Evolutionary conservation across 1,140 invertebrate species (phyloP), one percentile per base, ranked within the genome.

Genomic region (Drosophila burlai): DNA sequence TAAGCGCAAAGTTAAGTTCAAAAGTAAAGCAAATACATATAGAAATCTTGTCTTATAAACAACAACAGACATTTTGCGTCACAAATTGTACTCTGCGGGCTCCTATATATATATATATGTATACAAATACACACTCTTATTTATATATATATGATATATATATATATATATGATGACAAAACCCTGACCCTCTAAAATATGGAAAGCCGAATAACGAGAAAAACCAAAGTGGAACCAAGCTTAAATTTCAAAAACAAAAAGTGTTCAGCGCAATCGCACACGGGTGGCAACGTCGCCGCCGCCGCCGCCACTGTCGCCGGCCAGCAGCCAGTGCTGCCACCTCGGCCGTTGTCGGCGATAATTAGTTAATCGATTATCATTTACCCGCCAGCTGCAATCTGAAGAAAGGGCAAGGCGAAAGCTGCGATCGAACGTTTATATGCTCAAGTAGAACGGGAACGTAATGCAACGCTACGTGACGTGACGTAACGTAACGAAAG

Each of bases 1-100:
- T 71, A 83, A 80, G 81, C 76, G 62, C 71, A 83, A 83, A 83
- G 57, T 80, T 82, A 83, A 75, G 76, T 83, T 80, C 46, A 80
- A 77, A 55, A 55, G 54, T 52, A 83, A 82, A 67, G 66, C 43
- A 60, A 60, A 69, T 69, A 68, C 67, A 73, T 73, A 34, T 38
- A 73, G 46, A 49, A 73, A 42, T 49, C 45, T 71, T 71, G 67
- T 73, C 49, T 46, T 68, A 26, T 47, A 64, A 67, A 54, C 34
- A 57, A 57, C 67, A 55, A 76, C 47, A 55, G 40, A 66, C 52
- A 31, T 38, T 36, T 38, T 74, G 42, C 69, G 69, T 57, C 59
- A 64, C 49, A 74, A 75, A 64, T 74, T 47, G 69, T 64, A 76
- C 38, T 75, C 58, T 54, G 24, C 40, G 63, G 71, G 55, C 71